Evolutionary conservation across 2,888 invertebrate species (phyloP), one percentile per base, ranked within the genome.

Genomic region (Aphidoletes aphidimyza): DNA sequence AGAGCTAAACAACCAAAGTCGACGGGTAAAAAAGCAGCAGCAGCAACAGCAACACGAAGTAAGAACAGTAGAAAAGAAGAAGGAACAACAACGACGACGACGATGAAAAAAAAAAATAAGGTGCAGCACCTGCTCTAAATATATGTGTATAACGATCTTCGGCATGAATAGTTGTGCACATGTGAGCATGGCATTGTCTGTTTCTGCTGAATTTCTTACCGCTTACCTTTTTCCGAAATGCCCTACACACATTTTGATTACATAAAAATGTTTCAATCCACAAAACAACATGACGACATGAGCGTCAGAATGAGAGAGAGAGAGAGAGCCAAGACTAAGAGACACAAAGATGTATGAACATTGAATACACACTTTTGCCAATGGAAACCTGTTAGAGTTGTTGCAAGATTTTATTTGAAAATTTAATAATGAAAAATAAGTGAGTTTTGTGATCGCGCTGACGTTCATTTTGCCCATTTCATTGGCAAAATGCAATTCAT

Each of bases 91-190:
- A 30, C 30, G 30, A 69, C 8, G 14, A 69, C 11, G 14, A 30
- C 26, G 69, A 14, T 30, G 30, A 11, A 69, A 30, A 34, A 69
- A 69, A 69, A 69, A 54, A 54, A 22, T 30, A 69, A 69, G 69
- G 69, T 69, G 69, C 69, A 69, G 69, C 69, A 69, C 69, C 69
- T 69, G 69, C 69, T 69, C 69, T 69, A 69, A 69, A 69, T 69
- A 69, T 69, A 69, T 69, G 69, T 69, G 69, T 69, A 34, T 69
- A 69, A 30, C 69, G 69, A 69, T 69, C 69, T 69, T 69, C 69
- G 26, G 14, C 30, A 30, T 69, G 69, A 69, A 69, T 69, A 69
- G 69, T 26, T 69, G 54, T 54, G 69, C 69, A 69, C 69, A 69
- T 69, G 69, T 69, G 69, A 69, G 30, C 34, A n/a, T n/a, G 30